Base-by-base conservation (phyloP, 1,140 invertebrate species). In the Tetramorium simillimum region DNA sequence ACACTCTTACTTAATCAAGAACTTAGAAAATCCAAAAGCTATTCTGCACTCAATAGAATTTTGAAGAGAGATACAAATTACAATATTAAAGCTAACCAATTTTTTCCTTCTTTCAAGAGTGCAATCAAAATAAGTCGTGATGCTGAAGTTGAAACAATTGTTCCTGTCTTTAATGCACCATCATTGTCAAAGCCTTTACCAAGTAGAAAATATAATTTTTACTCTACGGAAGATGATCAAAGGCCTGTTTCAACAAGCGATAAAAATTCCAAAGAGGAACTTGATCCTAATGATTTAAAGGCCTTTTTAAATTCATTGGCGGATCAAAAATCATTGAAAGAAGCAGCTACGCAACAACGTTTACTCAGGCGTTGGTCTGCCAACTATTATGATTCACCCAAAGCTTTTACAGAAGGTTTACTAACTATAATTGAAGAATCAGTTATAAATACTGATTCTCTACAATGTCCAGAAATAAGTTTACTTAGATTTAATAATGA, bases 351-450 rank as follows among this genome's bases (percentile, higher is more conserved):
- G 18, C 62, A 43, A 69, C 37, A 86, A 21, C 78, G 76, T 58
- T 70, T 93, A 6, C 49, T 93, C 14, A 90, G 81, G n/a, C 88
- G 93, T 24, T 37, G 94, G n/a, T 94, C 94, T 0, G 67, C 90
- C 1, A 80, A 93, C 67, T 95, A 92, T 62, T 70, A 89, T 0
- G 60, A 84, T 16, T 92, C 92, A 7, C 94, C 94, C 6, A 67
- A 89, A 21, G 87, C 76, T 33, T 95, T 94, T 77, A 94, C 94
- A 1, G 91, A 93, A 67, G 91, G 88, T 62, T 80, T 95, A 3
- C 63, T 95, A 12, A 93, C 92, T 6, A 93, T 95, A 21, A 89
- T 94, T 1, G 94, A 95, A 89, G 92, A 94, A 70, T 92, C 94
- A 2, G 78, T 91, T 10, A 77, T 91, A 7, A 78, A 51, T 37